phyloP scores from a whole-genome alignment of 2,113 vertebrate species.

The Nymphicus hollandicus region DNA sequence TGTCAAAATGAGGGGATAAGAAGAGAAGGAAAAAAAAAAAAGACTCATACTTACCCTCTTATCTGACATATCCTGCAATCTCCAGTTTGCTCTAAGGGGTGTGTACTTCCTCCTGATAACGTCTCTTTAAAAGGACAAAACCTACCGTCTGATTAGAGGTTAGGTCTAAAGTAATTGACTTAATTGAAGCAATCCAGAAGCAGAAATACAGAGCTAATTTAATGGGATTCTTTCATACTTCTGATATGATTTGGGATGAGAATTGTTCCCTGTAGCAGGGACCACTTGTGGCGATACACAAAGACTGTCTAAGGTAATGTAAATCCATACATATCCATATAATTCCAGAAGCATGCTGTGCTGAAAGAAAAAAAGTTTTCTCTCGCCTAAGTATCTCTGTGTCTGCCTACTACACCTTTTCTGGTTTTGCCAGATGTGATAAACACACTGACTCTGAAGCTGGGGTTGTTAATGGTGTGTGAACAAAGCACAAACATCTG shows the following conservation, averaged over 20 bases:
- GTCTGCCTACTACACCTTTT: background rate
- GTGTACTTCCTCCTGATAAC: background rate
- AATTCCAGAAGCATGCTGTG: background rate
- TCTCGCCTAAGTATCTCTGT: background rate
- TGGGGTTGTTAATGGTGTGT: background rate
- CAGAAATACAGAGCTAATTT: background rate
- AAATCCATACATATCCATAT: background rate
- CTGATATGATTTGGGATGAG: background rate
- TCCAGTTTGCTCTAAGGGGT: background rate
- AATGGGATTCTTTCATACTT: background rate
- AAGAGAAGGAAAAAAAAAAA: background rate
- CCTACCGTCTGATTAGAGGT: background rate
- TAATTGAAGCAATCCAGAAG: slow-evolving; percentile 5
- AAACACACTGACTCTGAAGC: background rate
- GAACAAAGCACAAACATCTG: accelerated
- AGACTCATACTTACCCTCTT: background rate
- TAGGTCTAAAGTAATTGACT: slow-evolving; percentile 1
- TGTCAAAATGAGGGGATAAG: slow-evolving; percentile 21
- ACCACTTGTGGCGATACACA: background rate
- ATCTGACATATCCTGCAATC: background rate
- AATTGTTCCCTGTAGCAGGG: background rate
- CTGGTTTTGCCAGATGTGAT: background rate
- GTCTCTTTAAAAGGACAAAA: slow-evolving; percentile 15
- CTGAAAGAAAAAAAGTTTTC: background rate
- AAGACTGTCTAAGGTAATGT: background rate